Conservation (phyloP, 1,140 invertebrate genomes). For the Acyrthosiphon pisum region DNA sequence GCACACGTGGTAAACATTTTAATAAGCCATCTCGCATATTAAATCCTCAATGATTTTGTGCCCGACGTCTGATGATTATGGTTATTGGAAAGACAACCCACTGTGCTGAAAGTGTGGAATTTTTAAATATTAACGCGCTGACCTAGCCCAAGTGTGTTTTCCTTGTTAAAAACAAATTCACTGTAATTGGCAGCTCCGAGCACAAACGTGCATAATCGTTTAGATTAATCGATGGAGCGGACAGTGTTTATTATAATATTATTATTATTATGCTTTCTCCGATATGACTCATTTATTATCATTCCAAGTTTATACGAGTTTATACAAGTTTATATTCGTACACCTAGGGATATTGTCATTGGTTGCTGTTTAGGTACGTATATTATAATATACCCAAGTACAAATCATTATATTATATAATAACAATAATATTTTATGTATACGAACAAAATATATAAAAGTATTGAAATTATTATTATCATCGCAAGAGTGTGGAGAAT, state of each 20-base stretch:
- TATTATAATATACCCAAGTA: too few species aligned
- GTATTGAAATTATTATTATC: neutral
- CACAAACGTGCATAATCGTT: conserved; percentile 43
- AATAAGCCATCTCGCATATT: neutral
- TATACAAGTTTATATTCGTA: neutral
- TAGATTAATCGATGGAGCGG: conserved; percentile 10
- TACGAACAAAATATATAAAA: neutral
- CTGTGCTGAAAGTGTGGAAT: conserved; percentile 43
- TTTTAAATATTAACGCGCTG: conserved; percentile 8
- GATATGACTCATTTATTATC: conserved; percentile 21
- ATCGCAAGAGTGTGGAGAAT: neutral
- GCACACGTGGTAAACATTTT: neutral
- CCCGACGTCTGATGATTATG: neutral
- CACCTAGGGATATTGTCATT: neutral
- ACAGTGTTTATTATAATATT: neutral
- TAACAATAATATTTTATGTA: neutral
- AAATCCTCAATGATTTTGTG: neutral
- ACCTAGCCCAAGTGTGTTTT: conserved; percentile 48
- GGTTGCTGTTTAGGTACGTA: neutral
- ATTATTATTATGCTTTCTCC: conserved; percentile 41
- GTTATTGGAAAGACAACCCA: neutral
- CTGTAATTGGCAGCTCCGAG: conserved; percentile 38
- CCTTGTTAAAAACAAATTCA: conserved; percentile 13
- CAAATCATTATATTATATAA: too few species aligned
- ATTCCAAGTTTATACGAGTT: neutral